Conservation (phyloP, 2,113 vertebrate genomes). For the Salvelinus sp. region DNA sequence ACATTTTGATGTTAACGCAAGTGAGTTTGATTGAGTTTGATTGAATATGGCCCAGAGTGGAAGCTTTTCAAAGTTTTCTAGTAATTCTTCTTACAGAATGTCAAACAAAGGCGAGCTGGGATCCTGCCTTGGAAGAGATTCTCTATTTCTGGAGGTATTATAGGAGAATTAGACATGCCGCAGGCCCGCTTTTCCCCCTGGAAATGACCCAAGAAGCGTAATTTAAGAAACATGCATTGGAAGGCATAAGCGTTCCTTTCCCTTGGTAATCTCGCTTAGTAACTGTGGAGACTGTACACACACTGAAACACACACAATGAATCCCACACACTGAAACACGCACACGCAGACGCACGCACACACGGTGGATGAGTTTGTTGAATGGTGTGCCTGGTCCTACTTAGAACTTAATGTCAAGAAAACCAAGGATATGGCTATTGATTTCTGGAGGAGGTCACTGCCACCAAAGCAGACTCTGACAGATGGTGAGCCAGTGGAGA, state of each 20-base stretch:
- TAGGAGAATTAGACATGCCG: conserved; percentile 60
- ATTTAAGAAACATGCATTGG: conserved; percentile 63
- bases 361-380: too few species aligned
- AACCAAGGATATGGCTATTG: too few species aligned
- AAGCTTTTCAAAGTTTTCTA: conserved; percentile 15
- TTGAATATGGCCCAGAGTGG: neutral
- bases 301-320: too few species aligned
- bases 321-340: too few species aligned
- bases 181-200: conserved; percentile 50
- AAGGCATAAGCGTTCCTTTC: conserved; percentile 49
- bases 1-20: neutral
- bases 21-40: neutral
- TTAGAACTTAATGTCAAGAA: too few species aligned
- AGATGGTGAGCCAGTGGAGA: too few species aligned
- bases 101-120: conserved; percentile 50
- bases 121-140: conserved; percentile 50
- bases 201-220: conserved; percentile 59
- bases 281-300: conserved; percentile 22
- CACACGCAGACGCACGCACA: too few species aligned
- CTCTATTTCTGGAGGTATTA: conserved; percentile 56
- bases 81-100: conserved; percentile 33
- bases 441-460: too few species aligned
- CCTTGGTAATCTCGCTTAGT: conserved; percentile 44
- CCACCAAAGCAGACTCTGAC: too few species aligned
- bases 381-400: too few species aligned